Evolutionary conservation across 2,888 invertebrate species (phyloP).

Genomic region (Nezara viridula): DNA sequence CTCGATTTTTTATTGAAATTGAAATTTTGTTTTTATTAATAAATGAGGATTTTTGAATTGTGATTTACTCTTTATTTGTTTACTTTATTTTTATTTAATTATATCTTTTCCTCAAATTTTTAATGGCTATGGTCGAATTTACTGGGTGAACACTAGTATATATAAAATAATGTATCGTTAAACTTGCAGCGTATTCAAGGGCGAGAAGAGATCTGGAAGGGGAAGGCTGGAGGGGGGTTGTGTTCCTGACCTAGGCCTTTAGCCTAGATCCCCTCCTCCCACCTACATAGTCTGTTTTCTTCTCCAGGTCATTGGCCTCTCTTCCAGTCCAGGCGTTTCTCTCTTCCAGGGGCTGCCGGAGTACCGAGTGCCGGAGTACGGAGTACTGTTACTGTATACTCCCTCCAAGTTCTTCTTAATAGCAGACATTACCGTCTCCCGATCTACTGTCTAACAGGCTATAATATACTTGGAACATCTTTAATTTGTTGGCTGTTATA

Average conservation of each 20-base stretch:
- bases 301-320: slow-evolving; percentile 44
- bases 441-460: background rate
- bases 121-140: too few relatives aligned
- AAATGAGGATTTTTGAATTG: too few relatives aligned
- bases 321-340: slow-evolving; percentile 41
- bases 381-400: background rate
- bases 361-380: background rate
- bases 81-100: too few relatives aligned
- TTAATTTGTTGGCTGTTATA: background rate
- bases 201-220: background rate
- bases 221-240: background rate
- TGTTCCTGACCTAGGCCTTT: slow-evolving; percentile 45
- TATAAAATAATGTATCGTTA: too few relatives aligned
- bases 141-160: too few relatives aligned
- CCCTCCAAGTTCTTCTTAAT: background rate
- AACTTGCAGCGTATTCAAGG: too few relatives aligned
- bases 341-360: slow-evolving; percentile 14
- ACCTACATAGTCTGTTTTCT: slow-evolving; percentile 57
- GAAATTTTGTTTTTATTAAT: too few relatives aligned
- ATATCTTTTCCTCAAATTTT: too few relatives aligned
- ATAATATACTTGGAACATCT: background rate
- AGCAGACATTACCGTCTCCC: background rate
- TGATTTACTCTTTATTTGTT: too few relatives aligned
- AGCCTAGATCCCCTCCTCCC: slow-evolving; percentile 54
- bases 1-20: too few relatives aligned